phyloP scores from a whole-genome alignment of 2,888 invertebrate genomes.

The Spisula subtruncata region DNA sequence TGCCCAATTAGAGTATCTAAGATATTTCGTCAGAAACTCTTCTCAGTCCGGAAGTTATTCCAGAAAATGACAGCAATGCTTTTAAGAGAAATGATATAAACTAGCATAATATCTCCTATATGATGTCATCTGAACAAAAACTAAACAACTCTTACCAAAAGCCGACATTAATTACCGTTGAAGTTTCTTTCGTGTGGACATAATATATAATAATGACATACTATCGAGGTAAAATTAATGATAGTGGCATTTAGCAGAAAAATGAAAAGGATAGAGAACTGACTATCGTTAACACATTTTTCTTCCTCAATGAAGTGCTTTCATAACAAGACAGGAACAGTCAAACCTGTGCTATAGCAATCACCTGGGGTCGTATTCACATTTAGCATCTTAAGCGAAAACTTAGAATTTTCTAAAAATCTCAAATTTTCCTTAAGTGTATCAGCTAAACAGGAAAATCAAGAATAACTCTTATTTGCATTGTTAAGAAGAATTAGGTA shows the following conservation, averaged over 20 bases:
- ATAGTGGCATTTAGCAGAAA: neutral
- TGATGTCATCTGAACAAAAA: neutral
- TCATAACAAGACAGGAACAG: neutral
- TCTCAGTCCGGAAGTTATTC: slow-evolving; percentile 46
- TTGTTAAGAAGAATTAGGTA: no score
- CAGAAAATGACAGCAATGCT: slow-evolving; percentile 50
- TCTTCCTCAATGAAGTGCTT: neutral
- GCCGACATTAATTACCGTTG: neutral
- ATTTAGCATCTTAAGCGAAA: no score
- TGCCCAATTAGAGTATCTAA: slow-evolving; percentile 41
- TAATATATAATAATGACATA: slow-evolving; percentile 8
- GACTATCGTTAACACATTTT: neutral
- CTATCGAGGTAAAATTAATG: neutral
- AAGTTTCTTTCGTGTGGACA: neutral
- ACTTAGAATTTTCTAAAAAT: no score
- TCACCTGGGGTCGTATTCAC: no score
- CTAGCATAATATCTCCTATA: neutral
- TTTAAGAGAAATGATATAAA: slow-evolving; percentile 49
- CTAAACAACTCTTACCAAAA: neutral
- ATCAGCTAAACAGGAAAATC: no score
- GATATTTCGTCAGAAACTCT: slow-evolving; percentile 35
- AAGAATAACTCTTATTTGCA: no score
- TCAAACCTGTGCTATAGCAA: no score
- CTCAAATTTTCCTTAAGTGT: no score
- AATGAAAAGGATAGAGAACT: neutral